Evolutionary conservation across 2,113 vertebrate species (phyloP).

Genomic region (Scalopus aquaticus): DNA sequence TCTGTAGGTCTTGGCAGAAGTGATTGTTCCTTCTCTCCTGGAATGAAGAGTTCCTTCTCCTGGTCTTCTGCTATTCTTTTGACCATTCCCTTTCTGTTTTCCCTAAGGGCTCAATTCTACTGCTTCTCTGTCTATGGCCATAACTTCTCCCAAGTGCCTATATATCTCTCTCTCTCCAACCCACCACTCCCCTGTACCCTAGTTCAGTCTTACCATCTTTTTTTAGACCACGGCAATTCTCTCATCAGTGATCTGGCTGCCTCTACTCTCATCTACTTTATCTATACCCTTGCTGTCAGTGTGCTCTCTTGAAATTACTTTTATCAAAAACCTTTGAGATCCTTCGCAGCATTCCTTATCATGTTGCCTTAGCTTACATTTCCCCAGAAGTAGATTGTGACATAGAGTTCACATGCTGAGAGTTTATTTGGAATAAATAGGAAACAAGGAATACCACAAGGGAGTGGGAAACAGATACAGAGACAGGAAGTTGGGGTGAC

Average conservation of each 20-base stretch:
- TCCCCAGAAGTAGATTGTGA: not conserved
- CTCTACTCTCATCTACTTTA: not conserved
- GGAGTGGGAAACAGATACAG: not conserved
- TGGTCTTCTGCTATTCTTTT: not conserved
- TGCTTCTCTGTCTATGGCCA: not conserved
- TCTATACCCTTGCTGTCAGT: not conserved
- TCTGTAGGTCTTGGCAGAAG: not conserved
- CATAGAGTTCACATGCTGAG: not conserved
- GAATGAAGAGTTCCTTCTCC: not conserved
- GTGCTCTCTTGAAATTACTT: not conserved
- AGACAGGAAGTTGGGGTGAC: not conserved
- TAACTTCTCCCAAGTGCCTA: not conserved
- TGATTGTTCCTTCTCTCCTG: not conserved
- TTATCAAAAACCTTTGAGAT: not conserved
- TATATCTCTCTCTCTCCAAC: not conserved
- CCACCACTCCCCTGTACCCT: rapidly evolving
- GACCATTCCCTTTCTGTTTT: not conserved
- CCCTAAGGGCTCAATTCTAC: not conserved
- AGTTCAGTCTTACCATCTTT: not conserved
- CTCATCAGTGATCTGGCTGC: not conserved
- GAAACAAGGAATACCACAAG: not conserved
- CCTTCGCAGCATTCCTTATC: not conserved
- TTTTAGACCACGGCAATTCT: not conserved
- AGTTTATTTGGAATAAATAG: not conserved
- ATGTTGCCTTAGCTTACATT: not conserved